Evolutionary conservation across 1,140 invertebrate species (phyloP).

Genomic region (Drosophila miranda): DNA sequence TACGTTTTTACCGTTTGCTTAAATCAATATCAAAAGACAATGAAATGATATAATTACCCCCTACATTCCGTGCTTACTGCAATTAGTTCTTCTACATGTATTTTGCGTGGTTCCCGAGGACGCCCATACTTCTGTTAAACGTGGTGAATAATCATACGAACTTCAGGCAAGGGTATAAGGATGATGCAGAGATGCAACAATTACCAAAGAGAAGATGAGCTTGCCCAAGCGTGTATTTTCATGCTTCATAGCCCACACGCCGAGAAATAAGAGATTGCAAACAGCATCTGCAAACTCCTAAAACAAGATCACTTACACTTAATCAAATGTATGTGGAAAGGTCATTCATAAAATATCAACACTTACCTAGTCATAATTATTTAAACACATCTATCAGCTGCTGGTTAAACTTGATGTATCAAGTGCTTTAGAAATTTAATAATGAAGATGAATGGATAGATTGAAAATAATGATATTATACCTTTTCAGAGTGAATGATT

Average conservation of each 20-base stretch:
- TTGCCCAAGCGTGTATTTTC: slow-evolving; percentile 46
- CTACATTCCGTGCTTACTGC: slow-evolving; percentile 8
- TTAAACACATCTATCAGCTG: no score
- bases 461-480: neutral
- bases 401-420: neutral
- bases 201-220: slow-evolving; percentile 39
- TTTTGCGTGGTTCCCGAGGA: no score
- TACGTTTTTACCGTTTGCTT: neutral
- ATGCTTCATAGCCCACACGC: slow-evolving; percentile 40
- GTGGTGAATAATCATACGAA: neutral
- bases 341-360: neutral
- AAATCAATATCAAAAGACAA: slow-evolving; percentile 3
- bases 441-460: no score
- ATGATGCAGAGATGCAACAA: slow-evolving; percentile 23
- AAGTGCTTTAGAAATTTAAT: neutral
- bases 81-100: neutral
- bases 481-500: slow-evolving; percentile 26
- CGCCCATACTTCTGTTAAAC: no score
- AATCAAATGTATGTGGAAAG: no score
- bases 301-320: slow-evolving; percentile 11
- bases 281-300: slow-evolving; percentile 15
- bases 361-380: neutral
- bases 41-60: neutral
- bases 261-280: neutral
- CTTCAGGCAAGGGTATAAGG: slow-evolving; percentile 10